Evolutionary conservation across 2,113 vertebrate genomes (phyloP), one percentile per base, ranked within the genome.

Genomic region (Oreochromis tanganicae): DNA sequence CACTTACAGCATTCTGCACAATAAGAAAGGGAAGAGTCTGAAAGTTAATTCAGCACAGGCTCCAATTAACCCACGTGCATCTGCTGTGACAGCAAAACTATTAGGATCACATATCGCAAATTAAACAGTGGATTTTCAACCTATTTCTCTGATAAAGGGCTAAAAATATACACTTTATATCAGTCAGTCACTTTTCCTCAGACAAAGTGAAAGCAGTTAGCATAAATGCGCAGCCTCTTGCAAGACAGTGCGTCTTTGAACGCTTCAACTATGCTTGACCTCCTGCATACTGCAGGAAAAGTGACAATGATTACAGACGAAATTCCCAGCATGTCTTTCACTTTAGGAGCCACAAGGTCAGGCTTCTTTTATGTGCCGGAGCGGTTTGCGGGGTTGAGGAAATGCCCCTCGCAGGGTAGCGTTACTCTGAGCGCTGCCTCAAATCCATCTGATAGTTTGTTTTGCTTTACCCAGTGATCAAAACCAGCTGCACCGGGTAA

Each of bases 401-500:
- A 50, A n/a, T 61, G 80, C 80, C 92, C 89, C 90, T 73, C 88
- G 84, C 84, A 24, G 90, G 87, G 50, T 56, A n/a, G 66, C 27
- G 11, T 55, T 52, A 73, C 82, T 90, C 19, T 46, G 85, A 87
- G 52, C 16, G 1, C 79, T 36, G 66, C 84, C 87, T 90, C 85
- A 9, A 8, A 21, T 87, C 85, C 80, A 84, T 89, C 91, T 32
- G 59, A 91, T 91, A 56, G 88, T 91, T 91, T 91, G 91, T 90
- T 92, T 84, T 82, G 61, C 59, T 81, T 87, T 81, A 79, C 68
- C 55, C 27, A 1, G 56, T 85, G 89, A 93, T 94, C 57, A 80
- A 48, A 88, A 90, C 88, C 93, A 93, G 92, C 92, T 94, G 91
- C 90, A n/a, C 7, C 19, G 78, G 32, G 81, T 85, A 88, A 89